Conservation (phyloP, 1,140 invertebrate species). For the Drosophila ercepeae region DNA sequence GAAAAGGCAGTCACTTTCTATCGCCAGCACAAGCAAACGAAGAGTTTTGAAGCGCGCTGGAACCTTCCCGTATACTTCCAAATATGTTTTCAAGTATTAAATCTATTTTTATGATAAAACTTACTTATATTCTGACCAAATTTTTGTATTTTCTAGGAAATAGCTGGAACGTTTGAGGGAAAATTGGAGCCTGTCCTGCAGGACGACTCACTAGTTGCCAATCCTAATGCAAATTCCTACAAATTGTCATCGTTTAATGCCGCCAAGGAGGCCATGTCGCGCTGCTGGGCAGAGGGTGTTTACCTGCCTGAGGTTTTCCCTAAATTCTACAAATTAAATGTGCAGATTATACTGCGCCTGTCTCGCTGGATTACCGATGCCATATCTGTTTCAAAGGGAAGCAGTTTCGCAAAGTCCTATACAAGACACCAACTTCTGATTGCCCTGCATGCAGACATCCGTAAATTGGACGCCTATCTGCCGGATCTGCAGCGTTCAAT, state of each 20-base stretch:
- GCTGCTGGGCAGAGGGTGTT: conserved; percentile 90
- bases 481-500: conserved; percentile 52
- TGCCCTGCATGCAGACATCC: conserved; percentile 65
- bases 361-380: conserved; percentile 87
- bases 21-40: conserved; percentile 87
- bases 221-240: conserved; percentile 18
- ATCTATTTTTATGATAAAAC: no score
- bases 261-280: conserved; percentile 83
- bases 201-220: conserved; percentile 31
- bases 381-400: conserved; percentile 43
- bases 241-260: conserved; percentile 66
- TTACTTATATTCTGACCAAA: no score
- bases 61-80: conserved; percentile 98
- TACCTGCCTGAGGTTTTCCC: conserved; percentile 90
- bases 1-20: conserved; percentile 81
- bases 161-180: conserved; percentile 87
- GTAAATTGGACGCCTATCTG: conserved; percentile 55
- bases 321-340: conserved; percentile 94
- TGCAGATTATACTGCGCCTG: conserved; percentile 92
- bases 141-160: conserved; percentile 85
- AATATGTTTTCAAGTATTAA: conserved; percentile 90
- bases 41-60: conserved; percentile 93
- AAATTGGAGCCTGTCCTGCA: conserved; percentile 63
- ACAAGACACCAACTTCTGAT: conserved; percentile 57
- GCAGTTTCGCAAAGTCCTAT: conserved; percentile 30